These are phyloP conservation scores for Catharus bicknelli DNA, from an alignment of 2,113 vertebrate species.

Conservation along the genomic window DNA sequence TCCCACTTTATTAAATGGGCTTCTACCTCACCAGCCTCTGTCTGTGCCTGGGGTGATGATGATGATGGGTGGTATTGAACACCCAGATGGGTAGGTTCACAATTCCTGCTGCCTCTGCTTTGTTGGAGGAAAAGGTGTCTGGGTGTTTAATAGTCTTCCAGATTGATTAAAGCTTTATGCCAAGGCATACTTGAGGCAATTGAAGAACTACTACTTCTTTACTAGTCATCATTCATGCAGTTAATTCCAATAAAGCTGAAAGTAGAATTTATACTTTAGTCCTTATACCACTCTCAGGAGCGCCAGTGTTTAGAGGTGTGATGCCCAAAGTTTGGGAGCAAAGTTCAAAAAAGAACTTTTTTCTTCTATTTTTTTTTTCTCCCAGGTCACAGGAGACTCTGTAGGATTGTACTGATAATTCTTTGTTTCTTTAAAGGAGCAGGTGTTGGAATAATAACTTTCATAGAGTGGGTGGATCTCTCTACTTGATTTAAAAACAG, in stretches of 20 bases:
- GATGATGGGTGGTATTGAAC: not conserved
- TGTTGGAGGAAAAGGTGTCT: not conserved
- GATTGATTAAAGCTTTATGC: not conserved
- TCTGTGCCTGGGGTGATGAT: constrained; percentile 9
- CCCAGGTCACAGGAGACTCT: not conserved
- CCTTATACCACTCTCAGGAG: not conserved
- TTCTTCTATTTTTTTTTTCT: not conserved
- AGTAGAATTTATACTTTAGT: not conserved
- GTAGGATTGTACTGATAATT: not conserved
- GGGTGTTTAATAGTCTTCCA: not conserved
- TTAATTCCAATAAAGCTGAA: not conserved
- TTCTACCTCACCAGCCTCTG: not conserved
- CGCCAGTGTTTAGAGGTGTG: not conserved
- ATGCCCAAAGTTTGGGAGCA: not conserved
- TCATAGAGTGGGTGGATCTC: not conserved
- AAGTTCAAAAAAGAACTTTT: not conserved
- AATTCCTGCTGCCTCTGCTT: not conserved
- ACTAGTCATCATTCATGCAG: not conserved
- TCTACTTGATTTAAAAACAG: not conserved
- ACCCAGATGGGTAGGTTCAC: not conserved
- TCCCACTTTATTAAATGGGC: not conserved
- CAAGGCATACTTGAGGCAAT: not conserved
- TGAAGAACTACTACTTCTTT: not conserved
- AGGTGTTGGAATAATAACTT: not conserved
- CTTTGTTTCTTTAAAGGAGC: not conserved